Conservation (phyloP, 2,797 vertebrate species). For the Melanotaenia parkinsoni region DNA sequence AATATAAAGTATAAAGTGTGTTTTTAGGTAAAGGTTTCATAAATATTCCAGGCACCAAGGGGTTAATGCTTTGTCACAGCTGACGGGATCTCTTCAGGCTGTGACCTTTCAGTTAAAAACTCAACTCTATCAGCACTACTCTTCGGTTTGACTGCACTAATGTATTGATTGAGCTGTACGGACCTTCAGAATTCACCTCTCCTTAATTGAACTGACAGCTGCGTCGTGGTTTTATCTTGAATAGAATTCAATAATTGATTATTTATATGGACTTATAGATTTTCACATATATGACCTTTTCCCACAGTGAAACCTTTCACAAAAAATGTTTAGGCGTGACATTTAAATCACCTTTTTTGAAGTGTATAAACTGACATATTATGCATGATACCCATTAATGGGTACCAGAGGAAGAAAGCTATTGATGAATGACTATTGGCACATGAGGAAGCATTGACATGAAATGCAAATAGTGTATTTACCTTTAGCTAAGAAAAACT, state of each 20-base stretch:
- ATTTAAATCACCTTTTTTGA: constrained; percentile 39
- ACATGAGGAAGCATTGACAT: background rate
- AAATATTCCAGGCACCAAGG: background rate
- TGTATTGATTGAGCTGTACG: constrained; percentile 44
- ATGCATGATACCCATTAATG: constrained; percentile 29
- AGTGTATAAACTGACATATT: constrained; percentile 24
- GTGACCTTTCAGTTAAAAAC: constrained; percentile 45
- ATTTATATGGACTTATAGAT: constrained; percentile 51
- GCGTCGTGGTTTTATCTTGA: constrained; percentile 13
- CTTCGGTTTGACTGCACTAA: constrained; percentile 27
- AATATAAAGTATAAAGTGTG: background rate
- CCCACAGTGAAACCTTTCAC: constrained; percentile 20
- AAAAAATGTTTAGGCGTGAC: constrained; percentile 28
- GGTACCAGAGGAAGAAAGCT: constrained; percentile 11
- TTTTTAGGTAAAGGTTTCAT: background rate
- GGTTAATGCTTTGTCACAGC: constrained; percentile 22
- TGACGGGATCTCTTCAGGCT: background rate
- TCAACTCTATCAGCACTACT: background rate
- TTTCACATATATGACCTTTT: constrained; percentile 46
- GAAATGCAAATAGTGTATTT: background rate
- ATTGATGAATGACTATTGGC: constrained; percentile 31
- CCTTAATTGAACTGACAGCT: constrained; percentile 20
- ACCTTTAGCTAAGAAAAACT: background rate
- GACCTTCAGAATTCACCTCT: constrained; percentile 37
- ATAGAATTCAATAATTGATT: constrained; percentile 42